These are phyloP conservation scores for Siphlonurus alternatus DNA, from an alignment of 2,888 invertebrate genomes.

Conservation along the genomic window DNA sequence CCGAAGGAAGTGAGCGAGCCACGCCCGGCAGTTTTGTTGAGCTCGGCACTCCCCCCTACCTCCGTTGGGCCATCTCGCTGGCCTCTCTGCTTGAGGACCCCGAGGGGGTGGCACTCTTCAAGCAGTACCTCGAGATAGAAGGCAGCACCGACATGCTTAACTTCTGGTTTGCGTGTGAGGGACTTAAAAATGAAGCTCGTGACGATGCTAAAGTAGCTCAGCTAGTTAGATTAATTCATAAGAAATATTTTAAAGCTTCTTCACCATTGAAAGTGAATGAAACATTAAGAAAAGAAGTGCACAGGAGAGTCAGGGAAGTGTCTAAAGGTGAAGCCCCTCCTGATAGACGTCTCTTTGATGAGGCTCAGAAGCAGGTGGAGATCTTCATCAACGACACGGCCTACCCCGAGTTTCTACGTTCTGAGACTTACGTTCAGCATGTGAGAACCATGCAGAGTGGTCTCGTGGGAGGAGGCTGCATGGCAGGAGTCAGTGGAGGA, in stretches of 20 bases:
- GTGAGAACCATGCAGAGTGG: conserved; percentile 39
- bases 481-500: conserved; percentile 4
- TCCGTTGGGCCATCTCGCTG: conserved; percentile 79
- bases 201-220: conserved; percentile 47
- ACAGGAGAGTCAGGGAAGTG: conserved; percentile 48
- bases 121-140: conserved; percentile 59
- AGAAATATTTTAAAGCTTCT: neutral
- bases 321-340: conserved; percentile 29
- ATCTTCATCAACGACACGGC: conserved; percentile 69
- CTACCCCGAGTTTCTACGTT: conserved; percentile 83
- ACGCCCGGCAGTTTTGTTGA: conserved; percentile 20
- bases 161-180: conserved; percentile 90
- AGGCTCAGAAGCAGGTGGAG: conserved; percentile 67
- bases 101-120: conserved; percentile 78
- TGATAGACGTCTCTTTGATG: conserved; percentile 69
- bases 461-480: conserved; percentile 4
- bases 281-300: conserved; percentile 52
- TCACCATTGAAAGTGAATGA: neutral
- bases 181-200: conserved; percentile 54
- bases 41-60: conserved; percentile 43
- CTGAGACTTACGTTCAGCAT: conserved; percentile 78
- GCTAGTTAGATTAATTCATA: conserved; percentile 38
- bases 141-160: conserved; percentile 62
- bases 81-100: conserved; percentile 71
- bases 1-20: conserved; percentile 34